Base-by-base conservation (phyloP, 23 tunicate species). In the Pegea sp. region DNA sequence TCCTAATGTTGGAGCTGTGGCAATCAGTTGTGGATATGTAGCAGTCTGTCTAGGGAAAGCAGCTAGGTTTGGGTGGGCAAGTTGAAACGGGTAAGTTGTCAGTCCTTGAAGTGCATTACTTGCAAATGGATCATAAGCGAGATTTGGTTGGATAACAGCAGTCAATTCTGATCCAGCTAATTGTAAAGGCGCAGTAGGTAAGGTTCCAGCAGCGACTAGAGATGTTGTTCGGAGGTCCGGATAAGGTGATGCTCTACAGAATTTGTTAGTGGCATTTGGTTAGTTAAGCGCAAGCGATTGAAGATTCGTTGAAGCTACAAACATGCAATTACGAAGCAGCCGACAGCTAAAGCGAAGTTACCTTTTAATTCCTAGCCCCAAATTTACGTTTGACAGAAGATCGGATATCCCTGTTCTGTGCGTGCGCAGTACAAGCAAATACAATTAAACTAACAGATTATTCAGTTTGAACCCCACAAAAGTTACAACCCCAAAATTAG, bases 231-330 rank as follows among this genome's bases (percentile, higher is more conserved):
- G 61, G 28, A 78, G 72, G 32, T 78, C 92, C 3, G 92, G 92
- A 52, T 78, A 78, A 43, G 92, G 92, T 30, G 55, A 13, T 8
- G 70, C 64, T 70, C 92, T 78, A 59, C n/a, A n/a, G n/a, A n/a
- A n/a, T n/a, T n/a, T n/a, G n/a, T n/a, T n/a, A 49, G 23, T 49
- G 13, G 54, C 23, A 26, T 38, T 21, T 16, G 54, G 54, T 49
- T 49, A 21, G 54, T 16, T 11, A 38, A 13, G 7, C 23, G 22
- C 23, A 24, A 49, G 54, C 16, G 16, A 38, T 21, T 49, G n/a
- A n/a, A n/a, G n/a, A n/a, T n/a, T n/a, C n/a, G n/a, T n/a, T n/a
- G n/a, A n/a, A n/a, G n/a, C n/a, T n/a, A n/a, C n/a, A n/a, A n/a
- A n/a, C n/a, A n/a, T n/a, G n/a, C n/a, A n/a, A n/a, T n/a, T n/a